phyloP scores from a whole-genome alignment of 2,113 vertebrate species.

The Ardeotis arabs region DNA sequence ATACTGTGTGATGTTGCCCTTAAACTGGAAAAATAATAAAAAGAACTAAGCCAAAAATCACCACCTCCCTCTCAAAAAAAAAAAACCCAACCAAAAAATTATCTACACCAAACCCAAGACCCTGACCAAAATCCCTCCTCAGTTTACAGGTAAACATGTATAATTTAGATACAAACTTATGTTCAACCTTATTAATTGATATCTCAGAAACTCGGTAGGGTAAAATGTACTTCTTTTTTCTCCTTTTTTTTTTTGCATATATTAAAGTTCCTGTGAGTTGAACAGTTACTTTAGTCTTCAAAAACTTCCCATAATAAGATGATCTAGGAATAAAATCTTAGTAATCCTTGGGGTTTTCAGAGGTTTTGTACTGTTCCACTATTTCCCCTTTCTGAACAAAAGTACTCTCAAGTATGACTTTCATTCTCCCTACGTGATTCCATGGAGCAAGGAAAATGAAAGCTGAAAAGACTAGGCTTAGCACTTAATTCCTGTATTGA shows the following conservation, averaged over 20 bases:
- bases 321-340: not conserved
- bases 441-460: not conserved
- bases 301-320: not conserved
- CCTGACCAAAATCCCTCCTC: not conserved
- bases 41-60: too few species aligned
- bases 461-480: not conserved
- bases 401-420: not conserved
- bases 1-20: not conserved
- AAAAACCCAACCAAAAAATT: not conserved
- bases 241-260: fast-evolving
- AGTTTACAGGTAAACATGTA: not conserved
- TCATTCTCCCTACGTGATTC: not conserved
- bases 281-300: not conserved
- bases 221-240: not conserved
- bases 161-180: not conserved
- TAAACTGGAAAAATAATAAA: not conserved
- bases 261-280: not conserved
- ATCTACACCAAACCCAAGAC: not conserved
- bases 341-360: not conserved
- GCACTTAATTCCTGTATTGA: not conserved
- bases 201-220: not conserved
- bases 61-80: not conserved
- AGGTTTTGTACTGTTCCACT: not conserved
- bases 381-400: not conserved
- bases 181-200: not conserved